Evolutionary conservation across 2,113 vertebrate genomes (phyloP).

Genomic region (Megaleporinus macrocephalus): DNA sequence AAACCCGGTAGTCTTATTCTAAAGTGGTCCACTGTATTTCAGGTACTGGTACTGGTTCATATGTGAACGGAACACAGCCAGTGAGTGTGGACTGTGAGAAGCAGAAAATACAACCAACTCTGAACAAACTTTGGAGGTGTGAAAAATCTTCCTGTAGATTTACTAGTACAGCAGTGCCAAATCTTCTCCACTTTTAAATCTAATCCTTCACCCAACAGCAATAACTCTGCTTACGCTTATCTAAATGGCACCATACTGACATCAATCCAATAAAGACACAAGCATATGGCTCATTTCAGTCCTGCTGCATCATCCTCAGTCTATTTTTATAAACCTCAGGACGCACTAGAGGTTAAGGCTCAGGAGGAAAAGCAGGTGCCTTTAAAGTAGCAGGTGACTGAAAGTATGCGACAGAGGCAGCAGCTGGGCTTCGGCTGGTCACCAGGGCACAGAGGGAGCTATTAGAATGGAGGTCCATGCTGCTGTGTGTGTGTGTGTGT

Average conservation of each 20-base stretch:
- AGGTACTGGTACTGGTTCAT: no score
- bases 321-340: background rate
- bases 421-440: slow-evolving; percentile 8
- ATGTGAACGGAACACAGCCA: no score
- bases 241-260: slow-evolving; percentile 17
- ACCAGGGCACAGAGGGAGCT: slow-evolving; percentile 25
- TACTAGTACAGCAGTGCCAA: no score
- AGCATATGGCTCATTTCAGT: background rate
- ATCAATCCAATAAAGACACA: background rate
- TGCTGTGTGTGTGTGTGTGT: slow-evolving; percentile 32
- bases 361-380: background rate
- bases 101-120: no score
- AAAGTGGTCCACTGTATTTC: no score
- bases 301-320: background rate
- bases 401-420: slow-evolving; percentile 6
- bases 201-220: background rate
- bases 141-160: no score
- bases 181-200: no score
- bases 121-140: no score
- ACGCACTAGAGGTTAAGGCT: background rate
- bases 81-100: no score
- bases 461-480: slow-evolving; percentile 23
- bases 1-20: no score
- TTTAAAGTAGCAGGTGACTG: slow-evolving; percentile 21
- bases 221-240: background rate